These are phyloP conservation scores for Nineta flava DNA, from an alignment of 2,888 invertebrate genomes.

Conservation along the genomic window DNA sequence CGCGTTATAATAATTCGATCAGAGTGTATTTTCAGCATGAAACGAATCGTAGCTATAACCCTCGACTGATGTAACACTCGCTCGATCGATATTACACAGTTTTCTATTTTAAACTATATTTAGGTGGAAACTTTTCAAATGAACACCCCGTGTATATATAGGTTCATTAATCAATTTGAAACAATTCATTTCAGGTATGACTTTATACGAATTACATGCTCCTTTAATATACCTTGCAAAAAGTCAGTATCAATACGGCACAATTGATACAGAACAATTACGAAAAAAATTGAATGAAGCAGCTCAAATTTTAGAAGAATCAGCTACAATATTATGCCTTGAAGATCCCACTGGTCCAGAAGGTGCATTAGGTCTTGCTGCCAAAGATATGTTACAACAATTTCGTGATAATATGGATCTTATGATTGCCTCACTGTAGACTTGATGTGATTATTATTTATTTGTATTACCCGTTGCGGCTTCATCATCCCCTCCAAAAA, in stretches of 20 bases:
- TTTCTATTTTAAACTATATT: too few relatives aligned
- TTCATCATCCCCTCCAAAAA: too few relatives aligned
- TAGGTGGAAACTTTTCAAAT: too few relatives aligned
- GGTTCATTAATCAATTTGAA: too few relatives aligned
- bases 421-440: conserved; percentile 12
- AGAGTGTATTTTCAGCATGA: too few relatives aligned
- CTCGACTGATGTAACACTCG: too few relatives aligned
- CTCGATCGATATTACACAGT: too few relatives aligned
- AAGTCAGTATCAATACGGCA: conserved; percentile 40
- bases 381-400: conserved; percentile 31
- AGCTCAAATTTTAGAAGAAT: conserved; percentile 42
- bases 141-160: too few relatives aligned
- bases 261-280: conserved; percentile 39
- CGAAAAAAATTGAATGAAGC: conserved; percentile 48
- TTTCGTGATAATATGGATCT: conserved; percentile 22
- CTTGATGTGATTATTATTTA: background rate
- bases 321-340: conserved; percentile 44
- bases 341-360: conserved; percentile 51
- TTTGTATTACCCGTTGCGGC: too few relatives aligned
- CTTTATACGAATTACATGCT: conserved; percentile 66
- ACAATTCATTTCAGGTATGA: conserved; percentile 38
- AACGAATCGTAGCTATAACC: too few relatives aligned
- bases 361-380: conserved; percentile 44
- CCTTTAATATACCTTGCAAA: conserved; percentile 56
- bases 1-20: too few relatives aligned